These are phyloP conservation scores for Zaprionus capensis DNA, from an alignment of 1,140 invertebrate species.

Conservation along the genomic window DNA sequence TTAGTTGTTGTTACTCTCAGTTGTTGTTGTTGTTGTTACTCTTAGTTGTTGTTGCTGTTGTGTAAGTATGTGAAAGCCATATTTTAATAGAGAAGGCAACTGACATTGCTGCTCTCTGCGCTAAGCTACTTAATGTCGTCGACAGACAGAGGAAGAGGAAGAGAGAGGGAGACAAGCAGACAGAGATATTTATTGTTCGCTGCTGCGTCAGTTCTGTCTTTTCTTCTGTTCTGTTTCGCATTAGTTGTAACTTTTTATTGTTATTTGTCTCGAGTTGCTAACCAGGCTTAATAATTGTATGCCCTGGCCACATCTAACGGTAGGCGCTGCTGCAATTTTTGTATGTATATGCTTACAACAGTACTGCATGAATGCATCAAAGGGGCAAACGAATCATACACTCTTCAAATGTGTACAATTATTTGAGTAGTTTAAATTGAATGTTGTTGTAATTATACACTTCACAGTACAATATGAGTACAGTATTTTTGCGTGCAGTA, in stretches of 20 bases:
- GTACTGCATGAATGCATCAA: too few species aligned
- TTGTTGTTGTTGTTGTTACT: slow-evolving; percentile 19
- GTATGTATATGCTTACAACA: not conserved
- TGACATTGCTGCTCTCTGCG: slow-evolving; percentile 23
- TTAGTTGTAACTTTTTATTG: slow-evolving; percentile 21
- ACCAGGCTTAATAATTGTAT: slow-evolving; percentile 47
- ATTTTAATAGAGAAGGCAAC: slow-evolving; percentile 10
- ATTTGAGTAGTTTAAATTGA: too few species aligned
- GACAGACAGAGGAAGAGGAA: not conserved
- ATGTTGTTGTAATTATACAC: too few species aligned
- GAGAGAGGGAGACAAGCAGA: not conserved
- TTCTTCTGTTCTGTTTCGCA: slow-evolving; percentile 12
- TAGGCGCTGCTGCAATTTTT: slow-evolving; percentile 27
- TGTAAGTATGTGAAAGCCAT: slow-evolving; percentile 26
- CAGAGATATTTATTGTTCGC: slow-evolving; percentile 53
- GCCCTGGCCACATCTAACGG: slow-evolving; percentile 55
- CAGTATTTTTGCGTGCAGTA: too few species aligned
- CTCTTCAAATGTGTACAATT: too few species aligned
- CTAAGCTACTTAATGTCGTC: slow-evolving; percentile 54
- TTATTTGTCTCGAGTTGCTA: slow-evolving; percentile 2
- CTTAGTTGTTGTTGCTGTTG: slow-evolving; percentile 18
- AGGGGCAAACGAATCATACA: too few species aligned
- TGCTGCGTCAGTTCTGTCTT: slow-evolving; percentile 28
- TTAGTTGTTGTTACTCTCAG: slow-evolving; percentile 27
- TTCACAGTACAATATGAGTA: too few species aligned